Conservation (phyloP, 2,888 invertebrate genomes). For the Coleophora flavipennella region DNA sequence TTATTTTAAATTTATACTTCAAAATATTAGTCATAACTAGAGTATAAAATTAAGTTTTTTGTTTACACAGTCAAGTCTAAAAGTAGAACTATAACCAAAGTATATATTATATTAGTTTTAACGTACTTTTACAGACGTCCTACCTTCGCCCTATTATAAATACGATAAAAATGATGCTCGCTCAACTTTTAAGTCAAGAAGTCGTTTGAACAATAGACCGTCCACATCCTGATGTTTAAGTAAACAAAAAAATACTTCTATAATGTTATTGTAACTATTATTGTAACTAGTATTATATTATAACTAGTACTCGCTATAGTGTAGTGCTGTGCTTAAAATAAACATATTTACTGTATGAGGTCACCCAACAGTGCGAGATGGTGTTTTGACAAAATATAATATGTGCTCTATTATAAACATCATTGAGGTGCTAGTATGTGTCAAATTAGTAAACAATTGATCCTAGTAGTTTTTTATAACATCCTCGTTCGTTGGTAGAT, state of each 20-base stretch:
- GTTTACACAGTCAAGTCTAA: too few relatives aligned
- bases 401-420: conserved; percentile 41
- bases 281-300: conserved; percentile 16
- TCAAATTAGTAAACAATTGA: conserved; percentile 34
- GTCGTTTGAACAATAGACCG: conserved; percentile 1
- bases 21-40: too few relatives aligned
- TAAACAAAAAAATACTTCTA: conserved; percentile 6
- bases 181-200: too few relatives aligned
- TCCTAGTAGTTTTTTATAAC: conserved; percentile 26
- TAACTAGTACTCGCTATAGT: too few relatives aligned
- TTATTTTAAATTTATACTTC: too few relatives aligned
- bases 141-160: too few relatives aligned
- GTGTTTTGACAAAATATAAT: conserved; percentile 48
- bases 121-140: too few relatives aligned
- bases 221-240: conserved; percentile 5
- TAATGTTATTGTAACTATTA: conserved; percentile 23
- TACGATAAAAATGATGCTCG: too few relatives aligned
- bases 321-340: conserved; percentile 16
- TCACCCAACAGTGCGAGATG: conserved; percentile 37
- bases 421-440: conserved; percentile 1
- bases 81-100: too few relatives aligned
- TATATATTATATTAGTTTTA: too few relatives aligned
- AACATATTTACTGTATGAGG: conserved; percentile 54
- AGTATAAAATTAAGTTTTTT: too few relatives aligned
- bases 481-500: conserved; percentile 17